phyloP scores from a whole-genome alignment of 2,888 invertebrate genomes.

The Chrysopilus asiliformis region DNA sequence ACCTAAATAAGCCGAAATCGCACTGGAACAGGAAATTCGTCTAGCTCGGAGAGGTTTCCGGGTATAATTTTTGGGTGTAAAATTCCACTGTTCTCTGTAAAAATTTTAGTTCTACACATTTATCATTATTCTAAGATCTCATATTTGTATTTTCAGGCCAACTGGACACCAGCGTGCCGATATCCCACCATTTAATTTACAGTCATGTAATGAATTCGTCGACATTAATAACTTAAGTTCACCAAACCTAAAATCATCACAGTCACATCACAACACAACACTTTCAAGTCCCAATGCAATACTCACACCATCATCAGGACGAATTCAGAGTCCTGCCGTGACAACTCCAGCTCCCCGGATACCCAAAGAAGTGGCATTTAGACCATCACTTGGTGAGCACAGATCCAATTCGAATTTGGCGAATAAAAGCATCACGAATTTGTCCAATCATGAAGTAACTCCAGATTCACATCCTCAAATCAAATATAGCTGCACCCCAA shows the following conservation, averaged over 20 bases:
- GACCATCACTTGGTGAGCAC: slow-evolving; percentile 17
- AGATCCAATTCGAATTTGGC: slow-evolving; percentile 8
- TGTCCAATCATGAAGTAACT: not conserved
- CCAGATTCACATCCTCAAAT: slow-evolving; percentile 6
- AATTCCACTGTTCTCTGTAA: no score
- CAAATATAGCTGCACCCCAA: slow-evolving; percentile 7
- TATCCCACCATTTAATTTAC: slow-evolving; percentile 28
- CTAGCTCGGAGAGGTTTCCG: no score
- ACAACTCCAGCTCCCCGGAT: slow-evolving; percentile 32
- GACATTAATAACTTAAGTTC: slow-evolving; percentile 5
- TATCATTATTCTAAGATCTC: no score
- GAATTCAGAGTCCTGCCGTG: slow-evolving; percentile 30
- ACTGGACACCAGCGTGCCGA: slow-evolving; percentile 39
- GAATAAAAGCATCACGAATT: slow-evolving; percentile 5
- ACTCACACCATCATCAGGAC: slow-evolving; percentile 18
- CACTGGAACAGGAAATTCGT: no score
- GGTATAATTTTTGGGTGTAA: no score
- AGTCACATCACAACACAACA: slow-evolving; percentile 4
- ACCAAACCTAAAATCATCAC: slow-evolving; percentile 4
- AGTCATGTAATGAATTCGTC: slow-evolving; percentile 19
- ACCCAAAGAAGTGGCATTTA: slow-evolving; percentile 33
- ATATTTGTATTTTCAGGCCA: slow-evolving; percentile 39
- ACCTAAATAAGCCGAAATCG: no score
- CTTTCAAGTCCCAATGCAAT: slow-evolving; percentile 13
- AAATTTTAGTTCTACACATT: no score